A percentile compares a stretch with the other conserved stretches of the same genome.
Evolutionary conservation across 2,113 vertebrate species (phyloP).

Genomic region (Athene cunicularia): DNA sequence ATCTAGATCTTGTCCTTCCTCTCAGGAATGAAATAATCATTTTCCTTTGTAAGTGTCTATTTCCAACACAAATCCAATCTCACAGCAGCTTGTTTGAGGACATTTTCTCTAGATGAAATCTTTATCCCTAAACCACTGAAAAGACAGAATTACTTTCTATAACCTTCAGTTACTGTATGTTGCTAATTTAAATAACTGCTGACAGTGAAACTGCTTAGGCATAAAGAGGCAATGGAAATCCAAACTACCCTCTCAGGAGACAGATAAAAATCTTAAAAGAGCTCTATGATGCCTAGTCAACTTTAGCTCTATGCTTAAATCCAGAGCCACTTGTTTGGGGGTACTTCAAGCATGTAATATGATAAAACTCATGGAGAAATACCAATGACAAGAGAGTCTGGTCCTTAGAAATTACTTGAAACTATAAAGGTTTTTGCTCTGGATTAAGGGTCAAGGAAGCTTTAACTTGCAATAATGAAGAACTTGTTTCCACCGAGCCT

Average conservation of each 20-base stretch:
- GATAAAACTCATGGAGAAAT: not conserved
- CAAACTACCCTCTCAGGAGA: not conserved
- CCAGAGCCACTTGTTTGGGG: not conserved
- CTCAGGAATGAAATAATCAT: not conserved
- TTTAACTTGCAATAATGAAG: not conserved
- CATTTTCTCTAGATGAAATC: not conserved
- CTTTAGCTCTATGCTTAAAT: not conserved
- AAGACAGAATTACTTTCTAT: not conserved
- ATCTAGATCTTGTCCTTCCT: not conserved
- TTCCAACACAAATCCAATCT: not conserved
- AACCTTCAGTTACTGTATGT: not conserved
- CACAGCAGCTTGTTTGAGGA: not conserved
- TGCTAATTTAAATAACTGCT: not conserved
- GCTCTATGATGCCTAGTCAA: not conserved
- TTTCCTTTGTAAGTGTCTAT: not conserved
- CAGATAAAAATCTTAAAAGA: not conserved
- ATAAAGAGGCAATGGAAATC: not conserved
- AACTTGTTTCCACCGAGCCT: not conserved
- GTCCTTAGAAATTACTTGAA: not conserved
- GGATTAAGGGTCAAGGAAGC: fast-evolving
- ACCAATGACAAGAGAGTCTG: not conserved
- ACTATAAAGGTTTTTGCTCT: not conserved
- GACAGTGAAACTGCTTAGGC: not conserved
- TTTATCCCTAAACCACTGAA: not conserved
- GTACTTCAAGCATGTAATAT: not conserved